Conservation (phyloP, 2,888 invertebrate genomes). For the Hypolimnas misippus region DNA sequence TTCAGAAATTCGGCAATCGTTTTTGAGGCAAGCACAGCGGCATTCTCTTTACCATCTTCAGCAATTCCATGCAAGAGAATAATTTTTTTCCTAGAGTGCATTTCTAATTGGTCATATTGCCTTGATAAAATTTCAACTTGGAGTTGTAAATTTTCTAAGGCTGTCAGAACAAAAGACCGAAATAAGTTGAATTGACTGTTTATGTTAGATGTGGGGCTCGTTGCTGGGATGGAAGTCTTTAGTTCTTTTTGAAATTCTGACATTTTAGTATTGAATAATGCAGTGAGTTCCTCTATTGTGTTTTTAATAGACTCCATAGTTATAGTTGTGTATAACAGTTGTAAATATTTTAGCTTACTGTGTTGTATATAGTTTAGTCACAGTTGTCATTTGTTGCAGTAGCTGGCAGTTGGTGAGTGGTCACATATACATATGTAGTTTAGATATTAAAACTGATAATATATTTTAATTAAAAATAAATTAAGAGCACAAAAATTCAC, state of each 20-base stretch:
- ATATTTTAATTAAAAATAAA: neutral
- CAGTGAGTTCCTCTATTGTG: neutral
- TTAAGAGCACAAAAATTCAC: too few species aligned
- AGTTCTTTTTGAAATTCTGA: neutral
- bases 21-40: too few species aligned
- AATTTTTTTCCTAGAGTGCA: conserved; percentile 5
- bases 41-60: too few species aligned
- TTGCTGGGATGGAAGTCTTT: neutral
- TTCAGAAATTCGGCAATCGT: too few species aligned
- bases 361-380: too few species aligned
- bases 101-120: neutral
- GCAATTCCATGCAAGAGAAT: too few species aligned
- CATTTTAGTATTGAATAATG: neutral
- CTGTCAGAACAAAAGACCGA: conserved; percentile 5
- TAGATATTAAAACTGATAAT: neutral
- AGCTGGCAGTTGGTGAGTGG: neutral
- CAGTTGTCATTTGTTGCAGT: too few species aligned
- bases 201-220: conserved; percentile 3
- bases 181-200: conserved; percentile 1
- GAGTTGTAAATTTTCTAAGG: conserved; percentile 7
- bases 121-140: conserved; percentile 9
- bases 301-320: neutral
- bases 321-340: too few species aligned
- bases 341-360: too few species aligned
- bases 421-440: neutral